Conservation (phyloP, 2,113 vertebrate species). For the Myanophis thanlyinensis region DNA sequence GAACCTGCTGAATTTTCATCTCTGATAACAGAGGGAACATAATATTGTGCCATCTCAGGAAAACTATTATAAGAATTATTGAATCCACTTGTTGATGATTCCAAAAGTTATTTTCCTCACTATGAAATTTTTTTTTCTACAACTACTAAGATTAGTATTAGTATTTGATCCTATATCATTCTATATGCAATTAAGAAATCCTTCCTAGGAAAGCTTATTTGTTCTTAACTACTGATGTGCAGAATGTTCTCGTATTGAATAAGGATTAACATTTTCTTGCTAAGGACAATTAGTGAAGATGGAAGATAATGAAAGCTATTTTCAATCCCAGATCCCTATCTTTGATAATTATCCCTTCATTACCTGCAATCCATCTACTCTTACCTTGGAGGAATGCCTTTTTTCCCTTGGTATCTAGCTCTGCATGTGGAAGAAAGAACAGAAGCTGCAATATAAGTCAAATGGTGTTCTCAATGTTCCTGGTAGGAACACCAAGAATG, state of each 20-base stretch:
- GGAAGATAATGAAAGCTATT: constrained; percentile 61
- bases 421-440: constrained; percentile 23
- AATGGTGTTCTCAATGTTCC: not conserved
- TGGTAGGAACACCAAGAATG: constrained; percentile 20
- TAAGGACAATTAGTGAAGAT: constrained; percentile 51
- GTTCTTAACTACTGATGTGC: constrained; percentile 45
- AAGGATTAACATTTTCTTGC: constrained; percentile 59
- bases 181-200: not conserved
- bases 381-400: constrained; percentile 25
- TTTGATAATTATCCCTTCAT: constrained; percentile 16
- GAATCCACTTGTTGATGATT: not conserved
- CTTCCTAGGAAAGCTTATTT: not conserved
- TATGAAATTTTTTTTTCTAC: constrained; percentile 1
- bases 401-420: not conserved
- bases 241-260: constrained; percentile 66
- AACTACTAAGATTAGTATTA: constrained; percentile 20
- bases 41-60: not conserved
- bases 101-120: constrained; percentile 31
- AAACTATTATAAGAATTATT: not conserved
- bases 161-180: not conserved
- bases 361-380: not conserved
- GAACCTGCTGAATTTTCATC: too few relatives aligned
- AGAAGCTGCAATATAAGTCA: not conserved
- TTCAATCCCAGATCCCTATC: constrained; percentile 42
- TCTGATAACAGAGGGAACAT: too few relatives aligned